These are phyloP conservation scores for Drosophila hamatofila DNA, from an alignment of 2,888 invertebrate genomes.

Conservation along the genomic window DNA sequence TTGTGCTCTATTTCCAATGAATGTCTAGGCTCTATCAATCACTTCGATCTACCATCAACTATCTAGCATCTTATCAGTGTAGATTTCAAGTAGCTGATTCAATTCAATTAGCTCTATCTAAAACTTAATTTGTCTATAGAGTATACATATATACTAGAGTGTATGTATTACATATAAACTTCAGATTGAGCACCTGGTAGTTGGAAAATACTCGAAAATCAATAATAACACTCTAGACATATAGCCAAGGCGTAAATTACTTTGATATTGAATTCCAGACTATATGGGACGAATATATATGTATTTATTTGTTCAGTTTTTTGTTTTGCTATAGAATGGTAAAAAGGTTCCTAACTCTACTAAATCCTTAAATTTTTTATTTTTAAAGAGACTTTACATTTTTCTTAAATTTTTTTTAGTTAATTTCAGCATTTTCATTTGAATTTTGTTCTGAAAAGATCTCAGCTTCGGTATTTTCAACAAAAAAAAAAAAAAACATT, in stretches of 20 bases:
- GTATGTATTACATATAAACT: not conserved
- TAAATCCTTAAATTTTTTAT: too few relatives aligned
- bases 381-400: too few relatives aligned
- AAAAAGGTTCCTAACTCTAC: too few relatives aligned
- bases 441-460: too few relatives aligned
- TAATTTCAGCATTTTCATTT: too few relatives aligned
- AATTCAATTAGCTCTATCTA: not conserved
- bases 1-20: not conserved
- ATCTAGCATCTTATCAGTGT: not conserved
- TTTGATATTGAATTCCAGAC: not conserved
- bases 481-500: too few relatives aligned
- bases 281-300: not conserved
- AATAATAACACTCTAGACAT: not conserved
- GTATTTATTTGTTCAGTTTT: too few relatives aligned
- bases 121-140: not conserved
- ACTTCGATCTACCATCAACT: not conserved
- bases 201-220: not conserved
- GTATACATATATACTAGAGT: not conserved
- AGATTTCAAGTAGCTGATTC: not conserved
- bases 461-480: too few relatives aligned
- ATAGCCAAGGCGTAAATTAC: not conserved
- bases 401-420: too few relatives aligned
- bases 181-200: constrained; percentile 7
- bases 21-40: not conserved
- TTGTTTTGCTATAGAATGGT: too few relatives aligned